Evolutionary conservation across 1,140 invertebrate species (phyloP).

Genomic region (Apis dorsata): DNA sequence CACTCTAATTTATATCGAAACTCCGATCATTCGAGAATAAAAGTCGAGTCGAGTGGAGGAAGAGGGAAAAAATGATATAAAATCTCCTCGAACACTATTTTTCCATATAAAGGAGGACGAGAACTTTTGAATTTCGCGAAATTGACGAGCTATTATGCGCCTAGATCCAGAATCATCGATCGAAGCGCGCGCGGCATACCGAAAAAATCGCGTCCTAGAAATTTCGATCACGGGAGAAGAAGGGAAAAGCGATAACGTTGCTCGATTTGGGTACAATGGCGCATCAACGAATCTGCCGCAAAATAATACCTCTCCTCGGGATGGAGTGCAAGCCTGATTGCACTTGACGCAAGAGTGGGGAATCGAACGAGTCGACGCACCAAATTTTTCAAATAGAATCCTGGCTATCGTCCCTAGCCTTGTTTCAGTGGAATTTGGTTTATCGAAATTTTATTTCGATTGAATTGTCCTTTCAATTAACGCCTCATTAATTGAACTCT

Average conservation of each 20-base stretch:
- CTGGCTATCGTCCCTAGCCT: neutral
- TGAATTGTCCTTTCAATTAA: too few relatives aligned
- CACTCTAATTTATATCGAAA: too few relatives aligned
- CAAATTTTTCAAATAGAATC: conserved; percentile 14
- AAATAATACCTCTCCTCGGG: conserved; percentile 23
- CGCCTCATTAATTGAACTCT: too few relatives aligned
- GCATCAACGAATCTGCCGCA: conserved; percentile 29
- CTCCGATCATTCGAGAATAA: neutral
- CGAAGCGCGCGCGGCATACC: neutral
- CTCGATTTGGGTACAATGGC: conserved; percentile 29
- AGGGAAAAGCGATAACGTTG: conserved; percentile 24
- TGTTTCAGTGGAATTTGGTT: neutral
- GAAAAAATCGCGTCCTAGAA: neutral
- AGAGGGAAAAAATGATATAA: neutral
- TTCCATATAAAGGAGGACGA: neutral
- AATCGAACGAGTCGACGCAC: neutral
- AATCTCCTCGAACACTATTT: neutral
- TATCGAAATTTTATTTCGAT: too few relatives aligned
- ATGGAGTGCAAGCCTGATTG: conserved; percentile 37
- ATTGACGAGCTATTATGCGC: neutral
- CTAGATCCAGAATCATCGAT: neutral
- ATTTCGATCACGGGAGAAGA: neutral
- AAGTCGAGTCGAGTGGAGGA: neutral
- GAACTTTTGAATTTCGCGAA: neutral
- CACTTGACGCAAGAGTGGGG: neutral